Base-by-base conservation (phyloP, 2,113 vertebrate genomes). In the Eulemur macaco region DNA sequence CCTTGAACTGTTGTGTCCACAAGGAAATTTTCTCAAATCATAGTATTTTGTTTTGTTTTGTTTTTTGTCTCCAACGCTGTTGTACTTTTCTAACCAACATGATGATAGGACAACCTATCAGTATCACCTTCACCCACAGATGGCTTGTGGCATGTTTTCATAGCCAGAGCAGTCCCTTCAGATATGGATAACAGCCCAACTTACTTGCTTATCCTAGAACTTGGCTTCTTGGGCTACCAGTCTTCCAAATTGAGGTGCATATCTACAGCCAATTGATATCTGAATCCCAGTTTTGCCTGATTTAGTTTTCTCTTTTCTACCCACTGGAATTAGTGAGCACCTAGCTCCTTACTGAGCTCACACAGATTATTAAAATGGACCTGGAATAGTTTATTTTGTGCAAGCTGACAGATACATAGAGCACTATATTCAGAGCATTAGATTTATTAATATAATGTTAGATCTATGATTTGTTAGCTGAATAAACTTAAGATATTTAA, bases 221-320 rank as follows among this genome's bases (percentile, higher is more conserved):
- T 37, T 86, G 37, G 5, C 25, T n/a, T 60, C 47, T 54, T 42
- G 20, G 17, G 47, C 13, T 60, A 37, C 58, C 39, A 14, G 7
- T 42, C 84, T 86, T 81, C 14, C 6, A 64, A 54, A 66, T 0
- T 17, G 6, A 27, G 1, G 0, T n/a, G 5, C 2, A 29, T 64
- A 25, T 23, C 11, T 8, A 2, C 4, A 74, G n/a, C 2, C 0
- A n/a, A 1, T 25, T 73, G 20, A 60, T 42, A 31, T 50, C 1
- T 9, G 4, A 91, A 50, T 86, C 10, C 8, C 34, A 93, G 0
- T 47, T 74, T 92, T 69, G 37, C 15, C 25, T 84, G 37, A 11
- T 52, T 86, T 85, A 58, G 13, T 42, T 94, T 92, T 81, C 45
- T 37, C 12, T 95, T 13, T 1, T 83, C 23, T 60, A 71, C 3